phyloP scores from a whole-genome alignment of 2,797 vertebrate genomes.

The Urosaurus nigricauda region DNA sequence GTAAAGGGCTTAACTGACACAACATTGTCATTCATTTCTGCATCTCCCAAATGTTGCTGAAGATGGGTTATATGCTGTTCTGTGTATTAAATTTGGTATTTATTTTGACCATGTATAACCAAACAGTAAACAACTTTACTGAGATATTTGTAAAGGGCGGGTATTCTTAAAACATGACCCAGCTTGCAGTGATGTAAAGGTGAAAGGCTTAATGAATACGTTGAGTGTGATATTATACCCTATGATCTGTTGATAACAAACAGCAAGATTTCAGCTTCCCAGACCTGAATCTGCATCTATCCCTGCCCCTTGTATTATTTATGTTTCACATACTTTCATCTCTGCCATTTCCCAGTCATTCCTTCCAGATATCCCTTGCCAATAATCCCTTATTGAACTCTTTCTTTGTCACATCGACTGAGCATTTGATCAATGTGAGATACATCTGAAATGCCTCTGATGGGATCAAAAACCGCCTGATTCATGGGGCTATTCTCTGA shows the following conservation, averaged over 20 bases:
- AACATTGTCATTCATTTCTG: background rate
- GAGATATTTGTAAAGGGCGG: too few species aligned
- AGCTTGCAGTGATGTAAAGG: too few species aligned
- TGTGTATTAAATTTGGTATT: background rate
- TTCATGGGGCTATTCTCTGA: background rate
- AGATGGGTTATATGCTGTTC: background rate
- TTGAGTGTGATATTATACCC: too few species aligned
- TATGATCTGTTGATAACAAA: background rate
- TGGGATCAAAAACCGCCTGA: background rate
- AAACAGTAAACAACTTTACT: background rate
- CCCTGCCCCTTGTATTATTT: background rate
- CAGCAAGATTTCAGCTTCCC: background rate
- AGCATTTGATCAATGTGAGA: background rate
- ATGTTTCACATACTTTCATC: background rate
- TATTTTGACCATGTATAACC: background rate
- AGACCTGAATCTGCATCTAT: background rate
- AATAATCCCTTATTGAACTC: slow-evolving; percentile 4
- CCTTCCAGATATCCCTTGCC: background rate
- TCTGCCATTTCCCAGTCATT: background rate
- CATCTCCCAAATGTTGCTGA: background rate
- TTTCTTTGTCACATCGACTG: background rate
- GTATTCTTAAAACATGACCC: too few species aligned
- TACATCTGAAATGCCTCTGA: slow-evolving; percentile 16
- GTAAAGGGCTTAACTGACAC: background rate
- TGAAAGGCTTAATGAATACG: too few species aligned